phyloP scores from a whole-genome alignment of 1,140 invertebrate species.

The Dinoponera quadriceps region DNA sequence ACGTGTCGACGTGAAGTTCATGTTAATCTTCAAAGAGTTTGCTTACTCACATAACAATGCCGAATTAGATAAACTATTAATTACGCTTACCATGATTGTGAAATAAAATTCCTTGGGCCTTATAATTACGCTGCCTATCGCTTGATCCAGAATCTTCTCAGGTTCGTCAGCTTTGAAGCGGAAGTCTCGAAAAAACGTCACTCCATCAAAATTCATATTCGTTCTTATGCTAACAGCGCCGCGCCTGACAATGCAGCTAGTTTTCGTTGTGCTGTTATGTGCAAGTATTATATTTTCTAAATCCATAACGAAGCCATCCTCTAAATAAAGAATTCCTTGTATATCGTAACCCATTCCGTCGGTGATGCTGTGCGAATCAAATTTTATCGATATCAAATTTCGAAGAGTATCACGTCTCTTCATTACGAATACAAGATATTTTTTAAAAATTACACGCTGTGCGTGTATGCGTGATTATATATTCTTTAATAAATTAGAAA shows the following conservation, averaged over 20 bases:
- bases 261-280: neutral
- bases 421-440: too few species aligned
- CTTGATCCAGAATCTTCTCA: neutral
- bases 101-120: neutral
- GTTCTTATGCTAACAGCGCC: neutral
- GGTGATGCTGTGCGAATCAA: too few species aligned
- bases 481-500: too few species aligned
- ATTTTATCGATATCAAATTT: too few species aligned
- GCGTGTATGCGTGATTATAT: too few species aligned
- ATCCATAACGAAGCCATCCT: slow-evolving; percentile 10
- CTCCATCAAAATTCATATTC: neutral
- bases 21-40: too few species aligned
- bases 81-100: neutral
- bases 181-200: neutral
- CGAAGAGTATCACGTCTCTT: too few species aligned
- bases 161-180: neutral
- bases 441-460: too few species aligned
- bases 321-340: neutral
- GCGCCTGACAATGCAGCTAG: neutral
- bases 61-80: too few species aligned
- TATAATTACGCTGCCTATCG: neutral
- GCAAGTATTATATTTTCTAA: neutral
- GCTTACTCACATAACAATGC: too few species aligned
- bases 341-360: neutral
- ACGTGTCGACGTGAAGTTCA: too few species aligned